phyloP scores from a whole-genome alignment of 2,888 invertebrate genomes.

The Nesidiocoris tenuis region DNA sequence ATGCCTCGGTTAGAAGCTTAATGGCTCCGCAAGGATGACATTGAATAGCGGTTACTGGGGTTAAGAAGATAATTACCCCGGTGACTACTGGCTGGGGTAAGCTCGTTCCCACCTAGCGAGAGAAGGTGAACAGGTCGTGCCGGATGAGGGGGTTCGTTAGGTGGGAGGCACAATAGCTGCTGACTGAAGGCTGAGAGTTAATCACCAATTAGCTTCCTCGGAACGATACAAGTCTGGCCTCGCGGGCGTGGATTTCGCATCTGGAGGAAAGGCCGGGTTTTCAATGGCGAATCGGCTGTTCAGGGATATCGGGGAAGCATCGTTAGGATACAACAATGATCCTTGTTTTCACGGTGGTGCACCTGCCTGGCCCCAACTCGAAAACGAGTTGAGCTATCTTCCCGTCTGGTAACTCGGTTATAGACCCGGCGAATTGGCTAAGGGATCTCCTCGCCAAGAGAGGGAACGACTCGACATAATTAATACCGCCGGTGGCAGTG shows the following conservation, averaged over 20 bases:
- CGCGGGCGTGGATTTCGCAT: not conserved
- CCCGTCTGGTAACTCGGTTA: not conserved
- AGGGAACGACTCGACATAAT: constrained; percentile 11
- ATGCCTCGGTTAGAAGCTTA: too few species aligned
- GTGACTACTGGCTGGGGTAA: not conserved
- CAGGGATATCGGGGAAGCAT: constrained; percentile 12
- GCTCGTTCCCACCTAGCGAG: not conserved
- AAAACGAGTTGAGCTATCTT: constrained; percentile 9
- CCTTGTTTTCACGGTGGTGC: constrained; percentile 38
- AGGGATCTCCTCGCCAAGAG: not conserved
- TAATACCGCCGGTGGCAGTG: constrained; percentile 27
- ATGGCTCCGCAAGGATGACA: not conserved
- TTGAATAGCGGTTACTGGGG: not conserved
- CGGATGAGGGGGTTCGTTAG: constrained; percentile 13
- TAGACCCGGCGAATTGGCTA: not conserved
- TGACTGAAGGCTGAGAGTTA: constrained; percentile 4
- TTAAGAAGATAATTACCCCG: not conserved
- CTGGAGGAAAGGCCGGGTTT: not conserved
- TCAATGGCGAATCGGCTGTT: not conserved
- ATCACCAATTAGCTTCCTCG: constrained; percentile 41
- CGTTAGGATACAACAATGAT: constrained; percentile 41
- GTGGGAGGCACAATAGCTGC: constrained; percentile 16
- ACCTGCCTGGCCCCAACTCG: not conserved
- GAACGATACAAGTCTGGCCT: not conserved
- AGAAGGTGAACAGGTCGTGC: constrained; percentile 15